These are phyloP conservation scores for Podabrus alpinus DNA, from an alignment of 2,888 invertebrate genomes.

Conservation along the genomic window DNA sequence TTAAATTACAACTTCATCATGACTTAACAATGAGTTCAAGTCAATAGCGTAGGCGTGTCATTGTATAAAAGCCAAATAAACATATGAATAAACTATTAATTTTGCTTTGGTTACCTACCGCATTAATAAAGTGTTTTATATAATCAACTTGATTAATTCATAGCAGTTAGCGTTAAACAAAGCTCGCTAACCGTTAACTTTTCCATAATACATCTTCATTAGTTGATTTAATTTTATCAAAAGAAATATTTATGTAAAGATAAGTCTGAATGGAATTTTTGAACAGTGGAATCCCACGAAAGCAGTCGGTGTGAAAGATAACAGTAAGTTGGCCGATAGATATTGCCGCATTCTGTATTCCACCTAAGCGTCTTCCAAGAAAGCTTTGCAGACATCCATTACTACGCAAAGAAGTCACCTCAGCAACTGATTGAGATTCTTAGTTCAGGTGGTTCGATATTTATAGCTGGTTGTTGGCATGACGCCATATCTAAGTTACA, in stretches of 20 bases:
- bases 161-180: neutral
- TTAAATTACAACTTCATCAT: slow-evolving; percentile 12
- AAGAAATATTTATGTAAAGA: neutral
- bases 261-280: neutral
- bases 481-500: slow-evolving; percentile 32
- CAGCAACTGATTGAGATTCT: slow-evolving; percentile 32
- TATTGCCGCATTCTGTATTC: slow-evolving; percentile 28
- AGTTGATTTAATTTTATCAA: neutral
- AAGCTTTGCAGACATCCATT: slow-evolving; percentile 2
- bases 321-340: slow-evolving; percentile 21
- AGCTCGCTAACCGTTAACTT: neutral
- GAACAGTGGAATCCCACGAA: neutral
- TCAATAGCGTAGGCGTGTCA: slow-evolving; percentile 2
- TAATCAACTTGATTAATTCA: neutral
- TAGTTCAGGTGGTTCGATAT: slow-evolving; percentile 33
- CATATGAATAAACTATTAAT: neutral
- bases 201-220: neutral
- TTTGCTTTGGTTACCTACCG: neutral
- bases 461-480: slow-evolving; percentile 35
- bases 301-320: neutral
- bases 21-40: neutral
- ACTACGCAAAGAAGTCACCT: slow-evolving; percentile 13
- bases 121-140: neutral
- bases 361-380: slow-evolving; percentile 32
- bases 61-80: neutral